phyloP scores from a whole-genome alignment of 2,113 vertebrate genomes.

The zebrafish (Danio rerio) region DNA sequence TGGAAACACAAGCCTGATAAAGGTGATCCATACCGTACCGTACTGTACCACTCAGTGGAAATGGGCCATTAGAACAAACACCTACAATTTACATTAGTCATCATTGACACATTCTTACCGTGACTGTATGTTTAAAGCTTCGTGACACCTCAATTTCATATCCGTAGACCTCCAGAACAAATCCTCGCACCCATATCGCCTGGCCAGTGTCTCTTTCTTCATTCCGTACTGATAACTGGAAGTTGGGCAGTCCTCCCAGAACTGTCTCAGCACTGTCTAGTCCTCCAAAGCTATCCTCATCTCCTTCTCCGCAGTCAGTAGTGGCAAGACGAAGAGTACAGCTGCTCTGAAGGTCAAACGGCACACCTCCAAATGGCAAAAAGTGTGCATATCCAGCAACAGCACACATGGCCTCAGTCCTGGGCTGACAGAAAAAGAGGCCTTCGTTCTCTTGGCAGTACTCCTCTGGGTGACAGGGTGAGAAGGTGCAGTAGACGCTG shows the following conservation, averaged over 20 bases:
- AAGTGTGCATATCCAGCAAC: constrained; percentile 92
- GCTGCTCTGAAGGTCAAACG: constrained; percentile 96
- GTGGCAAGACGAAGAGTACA: constrained; percentile 87
- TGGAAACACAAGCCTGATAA: too few species aligned
- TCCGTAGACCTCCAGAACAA: constrained; percentile 86
- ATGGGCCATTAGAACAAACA: too few species aligned
- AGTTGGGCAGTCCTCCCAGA: constrained; percentile 73
- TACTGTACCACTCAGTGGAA: too few species aligned
- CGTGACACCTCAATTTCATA: constrained; percentile 89
- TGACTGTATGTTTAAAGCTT: constrained; percentile 92
- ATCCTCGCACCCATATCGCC: constrained; percentile 93
- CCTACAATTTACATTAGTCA: background rate
- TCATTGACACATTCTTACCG: constrained; percentile 78
- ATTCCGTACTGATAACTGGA: constrained; percentile 83
- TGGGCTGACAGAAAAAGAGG: constrained; percentile 87
- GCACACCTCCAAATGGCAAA: constrained; percentile 86
- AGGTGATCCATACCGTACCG: too few species aligned
- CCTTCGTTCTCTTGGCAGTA: constrained; percentile 87
- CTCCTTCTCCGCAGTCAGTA: constrained; percentile 69
- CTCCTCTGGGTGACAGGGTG: constrained; percentile 86
- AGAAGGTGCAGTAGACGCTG: constrained; percentile 86
- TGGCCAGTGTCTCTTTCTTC: constrained; percentile 93
- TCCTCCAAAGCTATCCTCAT: constrained; percentile 10
- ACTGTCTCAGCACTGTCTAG: constrained; percentile 43
- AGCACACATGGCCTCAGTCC: constrained; percentile 88